Evolutionary conservation across 2,113 vertebrate genomes (phyloP).

Genomic region (Collichthys lucidus): DNA sequence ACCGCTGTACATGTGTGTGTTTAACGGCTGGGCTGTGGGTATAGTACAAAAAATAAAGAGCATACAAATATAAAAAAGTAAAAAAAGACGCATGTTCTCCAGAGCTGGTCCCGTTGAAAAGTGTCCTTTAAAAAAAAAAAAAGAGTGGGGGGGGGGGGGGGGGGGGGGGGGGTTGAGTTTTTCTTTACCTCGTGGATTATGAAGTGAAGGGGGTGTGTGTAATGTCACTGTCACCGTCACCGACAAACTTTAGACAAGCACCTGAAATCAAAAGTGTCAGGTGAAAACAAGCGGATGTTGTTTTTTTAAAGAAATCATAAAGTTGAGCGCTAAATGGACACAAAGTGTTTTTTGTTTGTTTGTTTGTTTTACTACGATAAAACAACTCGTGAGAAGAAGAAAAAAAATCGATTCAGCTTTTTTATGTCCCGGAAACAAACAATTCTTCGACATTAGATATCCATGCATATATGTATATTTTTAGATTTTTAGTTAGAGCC

Average conservation of each 20-base stretch:
- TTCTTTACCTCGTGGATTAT: neutral
- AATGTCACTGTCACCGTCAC: neutral
- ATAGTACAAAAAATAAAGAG: neutral
- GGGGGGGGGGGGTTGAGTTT: neutral
- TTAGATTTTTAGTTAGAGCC: slow-evolving; percentile 85
- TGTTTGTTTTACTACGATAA: neutral
- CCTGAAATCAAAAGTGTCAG: slow-evolving; percentile 18
- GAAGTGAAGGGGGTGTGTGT: slow-evolving; percentile 15
- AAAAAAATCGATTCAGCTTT: slow-evolving; percentile 57
- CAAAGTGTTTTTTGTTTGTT: neutral
- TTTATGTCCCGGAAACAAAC: slow-evolving; percentile 73
- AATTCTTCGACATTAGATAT: slow-evolving; percentile 83
- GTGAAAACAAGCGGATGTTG: neutral
- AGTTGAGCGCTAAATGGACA: slow-evolving; percentile 13
- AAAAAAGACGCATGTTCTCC: neutral
- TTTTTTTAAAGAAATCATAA: neutral
- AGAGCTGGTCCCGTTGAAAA: neutral
- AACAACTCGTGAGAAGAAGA: neutral
- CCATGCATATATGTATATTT: slow-evolving; percentile 86
- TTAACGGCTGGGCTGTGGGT: neutral
- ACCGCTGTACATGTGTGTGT: slow-evolving; percentile 20
- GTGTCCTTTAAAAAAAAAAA: neutral
- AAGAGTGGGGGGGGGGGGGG: neutral
- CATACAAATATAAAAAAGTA: slow-evolving; percentile 11
- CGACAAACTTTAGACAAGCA: slow-evolving; percentile 28